Base-by-base conservation (phyloP, 2,797 vertebrate genomes). In the Decapterus maruadsi region DNA sequence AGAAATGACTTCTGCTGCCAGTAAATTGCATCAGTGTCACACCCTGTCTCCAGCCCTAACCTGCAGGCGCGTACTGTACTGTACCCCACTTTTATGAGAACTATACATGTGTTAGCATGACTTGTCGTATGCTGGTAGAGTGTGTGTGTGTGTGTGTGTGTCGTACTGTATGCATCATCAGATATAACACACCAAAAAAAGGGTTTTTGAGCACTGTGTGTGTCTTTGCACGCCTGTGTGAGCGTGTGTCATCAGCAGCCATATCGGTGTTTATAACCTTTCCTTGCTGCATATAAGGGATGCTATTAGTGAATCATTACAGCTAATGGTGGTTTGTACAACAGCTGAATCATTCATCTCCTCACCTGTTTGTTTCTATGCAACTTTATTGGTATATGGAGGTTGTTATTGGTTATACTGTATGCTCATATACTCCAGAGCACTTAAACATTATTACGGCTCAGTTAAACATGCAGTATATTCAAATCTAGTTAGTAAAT, bases 91-190 rank as follows among this genome's bases (percentile, higher is more conserved):
- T 92, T 87, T 86, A 88, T 93, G 90, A 91, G 87, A 91, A 81
- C 69, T 59, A 59, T 76, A 90, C 86, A 77, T 89, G 81, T 92
- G 86, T 90, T 85, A 72, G 91, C 92, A 92, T 92, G 94, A 88
- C 75, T 72, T 84, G 71, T 63, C 84, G 84, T 89, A 70, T 84
- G 75, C 80, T 82, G 75, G 70, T 87, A 22, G 60, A 75, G 72
- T 82, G 75, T 87, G 42, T 87, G 76, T 87, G 72, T 83, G 26
- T 87, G 42, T 86, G 75, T 87, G 72, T 83, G n/a, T n/a, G n/a
- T n/a, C n/a, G n/a, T n/a, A n/a, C n/a, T 83, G 71, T 83, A 78
- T 87, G 72, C 80, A 71, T 89, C 78, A 88, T 92, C 83, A 78
- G 83, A 87, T 86, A 46, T 56, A 57, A 72, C 20, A 68, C 53